These are phyloP conservation scores for Cantharis lateralis DNA, from an alignment of 2,888 invertebrate species.

Conservation along the genomic window DNA sequence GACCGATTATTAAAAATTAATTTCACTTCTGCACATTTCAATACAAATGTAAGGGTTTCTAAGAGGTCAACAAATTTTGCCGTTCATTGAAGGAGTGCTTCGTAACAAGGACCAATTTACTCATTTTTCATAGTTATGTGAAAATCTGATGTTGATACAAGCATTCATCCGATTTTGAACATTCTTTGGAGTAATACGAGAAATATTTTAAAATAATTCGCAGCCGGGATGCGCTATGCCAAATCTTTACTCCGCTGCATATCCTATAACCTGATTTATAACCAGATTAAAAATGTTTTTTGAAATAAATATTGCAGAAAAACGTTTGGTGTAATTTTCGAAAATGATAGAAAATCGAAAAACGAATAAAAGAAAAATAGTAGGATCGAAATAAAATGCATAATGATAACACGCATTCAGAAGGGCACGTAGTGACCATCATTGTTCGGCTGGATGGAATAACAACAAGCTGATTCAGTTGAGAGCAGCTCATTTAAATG, in stretches of 20 bases:
- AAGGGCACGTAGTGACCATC: conserved; percentile 47
- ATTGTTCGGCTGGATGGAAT: conserved; percentile 49
- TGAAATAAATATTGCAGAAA: neutral
- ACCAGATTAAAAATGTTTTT: neutral
- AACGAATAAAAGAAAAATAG: neutral
- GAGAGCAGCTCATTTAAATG: conserved; percentile 48
- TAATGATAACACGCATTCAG: conserved; percentile 42
- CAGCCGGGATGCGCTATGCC: conserved; percentile 8
- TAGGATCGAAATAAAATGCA: conserved; percentile 4
- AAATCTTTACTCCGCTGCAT: neutral
- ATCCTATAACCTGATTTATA: no score
- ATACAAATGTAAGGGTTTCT: conserved; percentile 18
- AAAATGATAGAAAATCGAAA: neutral
- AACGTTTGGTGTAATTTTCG: neutral
- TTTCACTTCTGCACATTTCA: conserved; percentile 20
- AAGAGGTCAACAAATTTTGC: conserved; percentile 31
- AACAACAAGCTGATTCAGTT: conserved; percentile 46
- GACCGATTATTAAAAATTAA: conserved; percentile 16
- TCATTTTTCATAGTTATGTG: conserved; percentile 36
- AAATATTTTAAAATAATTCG: conserved; percentile 24
- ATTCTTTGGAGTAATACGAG: conserved; percentile 24
- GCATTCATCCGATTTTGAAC: conserved; percentile 31
- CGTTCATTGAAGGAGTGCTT: conserved; percentile 30
- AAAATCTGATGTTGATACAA: conserved; percentile 34
- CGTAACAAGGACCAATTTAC: conserved; percentile 39